These are phyloP conservation scores for Popillia japonica DNA, from an alignment of 1,140 invertebrate species.

Conservation along the genomic window DNA sequence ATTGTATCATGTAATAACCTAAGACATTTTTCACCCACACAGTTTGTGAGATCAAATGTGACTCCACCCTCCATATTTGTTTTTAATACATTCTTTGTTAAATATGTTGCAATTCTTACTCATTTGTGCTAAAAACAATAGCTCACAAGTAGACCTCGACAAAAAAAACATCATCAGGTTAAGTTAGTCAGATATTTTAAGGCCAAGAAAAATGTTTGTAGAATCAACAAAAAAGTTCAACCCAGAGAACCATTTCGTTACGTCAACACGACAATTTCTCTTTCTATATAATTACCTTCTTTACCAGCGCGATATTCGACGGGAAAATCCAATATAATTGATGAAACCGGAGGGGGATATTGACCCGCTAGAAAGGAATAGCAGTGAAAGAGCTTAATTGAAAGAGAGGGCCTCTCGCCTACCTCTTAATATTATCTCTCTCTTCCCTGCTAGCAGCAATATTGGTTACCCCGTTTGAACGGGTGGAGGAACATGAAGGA, in stretches of 20 bases:
- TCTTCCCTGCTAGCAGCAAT: neutral
- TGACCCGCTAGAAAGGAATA: neutral
- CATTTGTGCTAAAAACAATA: no score
- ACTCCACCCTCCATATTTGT: no score
- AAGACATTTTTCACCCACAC: no score
- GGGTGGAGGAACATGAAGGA: neutral
- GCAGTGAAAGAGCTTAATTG: constrained; percentile 18
- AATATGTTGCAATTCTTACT: no score
- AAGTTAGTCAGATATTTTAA: no score
- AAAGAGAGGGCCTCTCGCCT: neutral
- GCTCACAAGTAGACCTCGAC: no score
- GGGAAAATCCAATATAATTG: constrained; percentile 31
- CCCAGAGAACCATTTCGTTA: neutral
- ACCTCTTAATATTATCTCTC: constrained; percentile 20
- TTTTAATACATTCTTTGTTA: no score
- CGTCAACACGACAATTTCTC: neutral
- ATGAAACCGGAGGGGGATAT: neutral
- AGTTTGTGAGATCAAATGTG: no score
- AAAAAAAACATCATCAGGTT: no score
- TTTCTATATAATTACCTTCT: neutral
- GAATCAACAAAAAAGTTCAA: neutral
- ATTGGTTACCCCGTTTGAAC: neutral
- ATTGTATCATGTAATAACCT: no score
- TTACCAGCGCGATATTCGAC: neutral
- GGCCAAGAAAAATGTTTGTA: no score